These are phyloP conservation scores for Euspilapteryx auroguttella DNA, from an alignment of 2,888 invertebrate species.

Conservation along the genomic window DNA sequence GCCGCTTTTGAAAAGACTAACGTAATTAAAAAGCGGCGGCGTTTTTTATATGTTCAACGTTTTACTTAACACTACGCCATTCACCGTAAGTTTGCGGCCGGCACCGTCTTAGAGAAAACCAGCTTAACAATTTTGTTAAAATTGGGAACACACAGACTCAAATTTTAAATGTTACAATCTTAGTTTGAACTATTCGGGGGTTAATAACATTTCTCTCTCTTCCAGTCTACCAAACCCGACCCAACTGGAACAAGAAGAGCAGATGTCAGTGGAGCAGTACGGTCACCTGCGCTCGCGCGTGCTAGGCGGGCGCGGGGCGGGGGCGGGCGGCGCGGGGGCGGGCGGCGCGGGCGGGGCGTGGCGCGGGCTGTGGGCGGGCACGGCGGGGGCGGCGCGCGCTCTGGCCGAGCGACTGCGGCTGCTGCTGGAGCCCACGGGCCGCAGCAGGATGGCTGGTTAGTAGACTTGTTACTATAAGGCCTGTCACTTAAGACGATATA, in stretches of 20 bases:
- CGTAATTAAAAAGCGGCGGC: too few species aligned
- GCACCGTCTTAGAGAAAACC: too few species aligned
- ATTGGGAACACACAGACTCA: too few species aligned
- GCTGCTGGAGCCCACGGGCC: constrained; percentile 93
- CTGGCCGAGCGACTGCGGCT: constrained; percentile 92
- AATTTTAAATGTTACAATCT: too few species aligned
- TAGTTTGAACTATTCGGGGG: too few species aligned
- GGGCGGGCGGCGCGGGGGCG: constrained; percentile 13
- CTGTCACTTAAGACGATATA: neutral
- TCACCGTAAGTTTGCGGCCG: too few species aligned
- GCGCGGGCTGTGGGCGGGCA: constrained; percentile 63
- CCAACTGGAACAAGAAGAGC: constrained; percentile 16
- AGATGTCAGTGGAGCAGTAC: constrained; percentile 27
- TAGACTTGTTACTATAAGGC: neutral
- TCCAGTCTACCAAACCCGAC: too few species aligned
- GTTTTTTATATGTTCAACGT: too few species aligned
- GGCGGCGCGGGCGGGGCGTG: constrained; percentile 61
- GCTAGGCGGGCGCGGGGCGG: constrained; percentile 11
- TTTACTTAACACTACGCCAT: too few species aligned
- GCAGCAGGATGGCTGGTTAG: constrained; percentile 74
- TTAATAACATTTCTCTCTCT: too few species aligned
- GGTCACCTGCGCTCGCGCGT: constrained; percentile 29
- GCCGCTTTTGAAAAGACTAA: too few species aligned
- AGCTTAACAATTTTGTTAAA: too few species aligned
- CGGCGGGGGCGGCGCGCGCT: constrained; percentile 72